These are phyloP conservation scores for Agrypnus murinus DNA, from an alignment of 2,888 invertebrate species.

Conservation along the genomic window DNA sequence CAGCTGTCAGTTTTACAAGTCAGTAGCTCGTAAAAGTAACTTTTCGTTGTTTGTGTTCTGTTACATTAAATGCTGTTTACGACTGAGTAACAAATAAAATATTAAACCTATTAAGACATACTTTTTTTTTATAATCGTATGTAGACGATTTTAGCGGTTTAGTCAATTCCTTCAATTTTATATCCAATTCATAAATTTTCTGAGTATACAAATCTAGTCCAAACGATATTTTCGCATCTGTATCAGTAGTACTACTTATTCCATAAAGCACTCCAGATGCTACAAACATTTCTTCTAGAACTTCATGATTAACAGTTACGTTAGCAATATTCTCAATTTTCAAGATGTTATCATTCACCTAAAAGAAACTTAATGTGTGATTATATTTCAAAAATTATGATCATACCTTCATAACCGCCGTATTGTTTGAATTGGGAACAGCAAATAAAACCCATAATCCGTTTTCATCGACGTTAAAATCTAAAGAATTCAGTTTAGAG, in stretches of 20 bases:
- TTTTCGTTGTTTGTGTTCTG: too few relatives aligned
- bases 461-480: conserved; percentile 97
- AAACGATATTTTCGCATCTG: conserved; percentile 88
- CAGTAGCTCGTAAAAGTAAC: too few relatives aligned
- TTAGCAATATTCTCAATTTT: conserved; percentile 71
- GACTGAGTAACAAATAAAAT: too few relatives aligned
- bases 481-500: conserved; percentile 88
- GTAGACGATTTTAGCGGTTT: conserved; percentile 88
- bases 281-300: conserved; percentile 30
- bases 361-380: conserved; percentile 30
- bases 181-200: conserved; percentile 80
- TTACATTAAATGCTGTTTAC: too few relatives aligned
- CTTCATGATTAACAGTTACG: conserved; percentile 7
- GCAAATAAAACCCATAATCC: conserved; percentile 97
- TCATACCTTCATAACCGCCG: conserved; percentile 87
- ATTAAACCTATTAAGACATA: conserved; percentile 59
- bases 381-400: too few relatives aligned
- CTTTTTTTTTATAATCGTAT: conserved; percentile 87
- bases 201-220: conserved; percentile 94
- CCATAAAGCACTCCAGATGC: conserved; percentile 27
- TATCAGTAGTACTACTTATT: conserved; percentile 79
- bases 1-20: too few relatives aligned
- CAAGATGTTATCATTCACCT: conserved; percentile 75
- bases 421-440: conserved; percentile 84
- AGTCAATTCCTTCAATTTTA: conserved; percentile 92